A percentile compares a stretch with the other conserved stretches of the same genome.
Conservation (phyloP, 2,113 vertebrate genomes). For the Gavialis gangeticus region DNA sequence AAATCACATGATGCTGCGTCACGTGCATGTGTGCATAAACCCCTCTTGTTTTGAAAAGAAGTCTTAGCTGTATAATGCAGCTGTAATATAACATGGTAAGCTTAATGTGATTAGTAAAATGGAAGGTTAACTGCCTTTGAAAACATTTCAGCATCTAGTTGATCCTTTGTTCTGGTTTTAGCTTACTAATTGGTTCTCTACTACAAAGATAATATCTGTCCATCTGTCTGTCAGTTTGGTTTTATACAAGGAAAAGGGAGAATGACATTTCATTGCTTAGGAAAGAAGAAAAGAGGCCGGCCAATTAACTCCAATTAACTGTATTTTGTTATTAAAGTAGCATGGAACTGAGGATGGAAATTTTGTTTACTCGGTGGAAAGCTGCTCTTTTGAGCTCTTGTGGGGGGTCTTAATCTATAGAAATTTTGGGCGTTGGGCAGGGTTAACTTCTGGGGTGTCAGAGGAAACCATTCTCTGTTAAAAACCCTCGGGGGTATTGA, state of each 20-base stretch:
- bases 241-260: not conserved
- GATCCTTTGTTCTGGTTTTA: not conserved
- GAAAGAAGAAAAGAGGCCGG: not conserved
- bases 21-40: too few relatives aligned
- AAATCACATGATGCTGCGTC: too few relatives aligned
- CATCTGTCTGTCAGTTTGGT: not conserved
- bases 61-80: not conserved
- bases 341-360: too few relatives aligned
- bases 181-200: not conserved
- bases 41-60: not conserved
- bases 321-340: too few relatives aligned
- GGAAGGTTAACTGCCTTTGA: not conserved
- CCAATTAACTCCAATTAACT: not conserved
- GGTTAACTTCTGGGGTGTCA: not conserved
- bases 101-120: not conserved
- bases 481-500: not conserved
- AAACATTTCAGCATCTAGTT: not conserved
- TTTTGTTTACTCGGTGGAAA: too few relatives aligned
- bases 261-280: not conserved
- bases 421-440: not conserved
- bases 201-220: not conserved
- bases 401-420: too few relatives aligned
- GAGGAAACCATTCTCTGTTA: not conserved
- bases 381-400: too few relatives aligned
- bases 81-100: not conserved